Base-by-base conservation (phyloP, 2,888 invertebrate species). In the Melipona bicolor region DNA sequence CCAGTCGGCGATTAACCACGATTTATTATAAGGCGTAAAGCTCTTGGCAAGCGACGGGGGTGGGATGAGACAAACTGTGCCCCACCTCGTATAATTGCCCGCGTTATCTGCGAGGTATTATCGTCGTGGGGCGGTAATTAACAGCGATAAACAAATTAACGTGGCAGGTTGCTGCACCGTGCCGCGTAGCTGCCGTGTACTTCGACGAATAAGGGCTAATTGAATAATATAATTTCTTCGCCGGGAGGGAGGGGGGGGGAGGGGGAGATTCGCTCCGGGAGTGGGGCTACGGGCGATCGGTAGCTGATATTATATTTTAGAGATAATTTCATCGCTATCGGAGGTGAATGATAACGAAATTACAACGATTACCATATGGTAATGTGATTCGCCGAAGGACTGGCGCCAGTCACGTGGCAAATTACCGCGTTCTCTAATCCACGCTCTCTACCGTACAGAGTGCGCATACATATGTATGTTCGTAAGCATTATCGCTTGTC, bases 301-400 rank as follows among this genome's bases (percentile, higher is more conserved):
- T 17, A 43, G 43, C 69, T 56, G 56, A 73, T 68, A 72, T 81
- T 82, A 79, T 82, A 64, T 77, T 84, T 75, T 64, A 52, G 73
- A 56, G 74, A 81, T 89, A 81, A 86, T 83, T 72, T 79, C 74
- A 54, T 49, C 56, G 77, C 79, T 64, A 85, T 77, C 64, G 62
- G 70, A 59, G 68, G 56, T 75, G 84, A 83, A 76, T 83, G 80
- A 85, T 90, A 86, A 81, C 83, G 81, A 88, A 88, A 88, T 82
- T 88, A 82, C 70, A 77, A 73, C 84, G 89, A 91, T 91, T 91
- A 90, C 87, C 89, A 88, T 90, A 91, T 91, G 91, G 90, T 90
- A 90, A 91, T 91, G 86, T 52, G 84, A 91, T 86, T 76, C 87
- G 83, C 72, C 85, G 86, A 90, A 91, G 89, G 90, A 89, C 84